phyloP scores from a whole-genome alignment of 2,888 invertebrate species.

The Pasiphila rectangulata region DNA sequence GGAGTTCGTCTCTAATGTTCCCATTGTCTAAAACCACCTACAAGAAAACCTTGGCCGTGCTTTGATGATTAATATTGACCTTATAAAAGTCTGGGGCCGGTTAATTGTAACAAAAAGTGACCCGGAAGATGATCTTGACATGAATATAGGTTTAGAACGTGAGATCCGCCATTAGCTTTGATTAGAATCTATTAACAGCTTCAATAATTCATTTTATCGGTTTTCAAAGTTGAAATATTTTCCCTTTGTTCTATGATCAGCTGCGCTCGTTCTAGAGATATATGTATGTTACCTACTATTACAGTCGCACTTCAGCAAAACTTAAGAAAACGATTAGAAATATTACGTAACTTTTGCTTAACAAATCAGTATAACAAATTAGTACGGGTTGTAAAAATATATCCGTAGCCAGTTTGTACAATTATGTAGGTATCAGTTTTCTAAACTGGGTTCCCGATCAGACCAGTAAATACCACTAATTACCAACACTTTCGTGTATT shows the following conservation, averaged over 20 bases:
- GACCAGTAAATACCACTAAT: no score
- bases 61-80: conserved; percentile 57
- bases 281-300: no score
- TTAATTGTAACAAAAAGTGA: conserved; percentile 57
- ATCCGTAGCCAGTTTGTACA: no score
- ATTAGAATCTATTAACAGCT: conserved; percentile 18
- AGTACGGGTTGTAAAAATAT: no score
- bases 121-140: conserved; percentile 58
- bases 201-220: conserved; percentile 2
- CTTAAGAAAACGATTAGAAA: no score
- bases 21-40: conserved; percentile 39
- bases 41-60: conserved; percentile 48
- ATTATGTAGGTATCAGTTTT: no score
- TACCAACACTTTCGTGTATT: conserved; percentile 9
- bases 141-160: conserved; percentile 54
- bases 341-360: no score
- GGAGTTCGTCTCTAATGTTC: conserved; percentile 35
- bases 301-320: no score
- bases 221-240: not conserved
- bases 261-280: no score
- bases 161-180: conserved; percentile 48
- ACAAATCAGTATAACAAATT: no score
- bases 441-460: no score
- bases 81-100: conserved; percentile 53
- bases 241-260: not conserved